Evolutionary conservation across 2,113 vertebrate genomes (phyloP).

Genomic region (Passerina amoena): DNA sequence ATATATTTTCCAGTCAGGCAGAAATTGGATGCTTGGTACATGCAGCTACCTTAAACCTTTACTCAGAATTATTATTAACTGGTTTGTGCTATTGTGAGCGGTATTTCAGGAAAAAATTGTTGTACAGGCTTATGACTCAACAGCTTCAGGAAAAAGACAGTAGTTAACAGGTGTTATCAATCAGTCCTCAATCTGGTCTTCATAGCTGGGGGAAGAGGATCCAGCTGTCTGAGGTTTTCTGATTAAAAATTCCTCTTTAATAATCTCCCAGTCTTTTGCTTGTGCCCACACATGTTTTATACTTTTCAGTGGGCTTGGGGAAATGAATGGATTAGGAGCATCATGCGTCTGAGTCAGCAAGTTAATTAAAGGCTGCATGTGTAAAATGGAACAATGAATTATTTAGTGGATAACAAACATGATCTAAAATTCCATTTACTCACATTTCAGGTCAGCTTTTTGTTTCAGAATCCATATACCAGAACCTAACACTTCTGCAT

Average conservation of each 20-base stretch:
- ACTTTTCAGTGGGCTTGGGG: conserved; percentile 43
- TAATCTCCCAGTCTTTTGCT: conserved; percentile 50
- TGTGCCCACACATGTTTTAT: conserved; percentile 41
- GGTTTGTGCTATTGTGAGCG: not conserved
- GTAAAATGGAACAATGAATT: conserved; percentile 77
- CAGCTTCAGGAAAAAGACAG: conserved; percentile 20
- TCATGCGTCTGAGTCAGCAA: conserved; percentile 65
- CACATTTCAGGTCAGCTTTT: conserved; percentile 45
- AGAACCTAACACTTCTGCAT: conserved; percentile 34
- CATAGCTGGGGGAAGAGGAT: conserved; percentile 30
- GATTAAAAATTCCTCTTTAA: conserved; percentile 66
- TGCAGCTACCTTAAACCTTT: not conserved
- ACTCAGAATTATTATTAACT: not conserved
- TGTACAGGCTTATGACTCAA: not conserved
- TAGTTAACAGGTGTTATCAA: conserved; percentile 66
- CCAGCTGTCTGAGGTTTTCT: conserved; percentile 54
- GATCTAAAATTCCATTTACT: conserved; percentile 78
- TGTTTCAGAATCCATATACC: not conserved
- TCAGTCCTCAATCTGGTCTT: conserved; percentile 36
- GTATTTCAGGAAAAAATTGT: not conserved
- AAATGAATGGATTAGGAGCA: conserved; percentile 74
- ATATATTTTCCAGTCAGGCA: not conserved
- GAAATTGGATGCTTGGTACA: not conserved
- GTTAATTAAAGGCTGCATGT: conserved; percentile 75
- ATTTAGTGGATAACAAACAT: conserved; percentile 79